These are phyloP conservation scores for Nematolebias whitei DNA, from an alignment of 2,113 vertebrate species.

Conservation along the genomic window DNA sequence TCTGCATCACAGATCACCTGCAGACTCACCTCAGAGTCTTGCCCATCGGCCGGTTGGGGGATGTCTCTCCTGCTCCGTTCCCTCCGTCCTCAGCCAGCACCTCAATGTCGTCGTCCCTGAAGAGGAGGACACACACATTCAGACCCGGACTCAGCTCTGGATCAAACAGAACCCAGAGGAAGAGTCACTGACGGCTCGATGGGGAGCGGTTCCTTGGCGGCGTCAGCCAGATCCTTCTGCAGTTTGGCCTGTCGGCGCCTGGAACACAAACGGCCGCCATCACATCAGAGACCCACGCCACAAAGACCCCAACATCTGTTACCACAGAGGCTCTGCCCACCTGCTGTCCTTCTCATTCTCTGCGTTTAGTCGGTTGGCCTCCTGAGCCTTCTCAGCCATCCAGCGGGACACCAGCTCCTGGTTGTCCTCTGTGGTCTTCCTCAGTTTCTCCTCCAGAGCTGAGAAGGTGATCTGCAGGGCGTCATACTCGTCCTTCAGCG, in stretches of 20 bases:
- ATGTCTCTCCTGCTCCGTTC: conserved; percentile 84
- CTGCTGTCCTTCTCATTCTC: conserved; percentile 97
- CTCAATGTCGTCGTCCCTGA: conserved; percentile 98
- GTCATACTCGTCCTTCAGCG: conserved; percentile 96
- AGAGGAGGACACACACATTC: conserved; percentile 4
- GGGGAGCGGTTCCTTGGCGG: conserved; percentile 95
- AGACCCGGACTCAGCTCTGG: no score
- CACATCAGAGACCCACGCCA: background rate
- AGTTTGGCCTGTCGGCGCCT: conserved; percentile 93
- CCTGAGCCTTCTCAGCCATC: conserved; percentile 99
- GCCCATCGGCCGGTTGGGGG: conserved; percentile 79
- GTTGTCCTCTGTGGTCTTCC: conserved; percentile 95
- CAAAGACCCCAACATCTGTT: rapidly evolving
- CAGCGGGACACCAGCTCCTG: conserved; percentile 95
- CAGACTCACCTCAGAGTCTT: conserved; percentile 82
- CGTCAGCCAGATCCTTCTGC: conserved; percentile 96
- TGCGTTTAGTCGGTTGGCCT: conserved; percentile 94
- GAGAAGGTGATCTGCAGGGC: conserved; percentile 98
- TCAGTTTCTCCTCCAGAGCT: conserved; percentile 94
- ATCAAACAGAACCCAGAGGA: no score
- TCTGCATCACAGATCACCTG: background rate
- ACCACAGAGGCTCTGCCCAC: conserved; percentile 57
- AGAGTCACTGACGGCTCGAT: conserved; percentile 86
- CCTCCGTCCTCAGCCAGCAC: conserved; percentile 89
- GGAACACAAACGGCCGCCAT: background rate